Evolutionary conservation across 2,797 vertebrate species (phyloP).

Genomic region (Kryptolebias ocellatus): DNA sequence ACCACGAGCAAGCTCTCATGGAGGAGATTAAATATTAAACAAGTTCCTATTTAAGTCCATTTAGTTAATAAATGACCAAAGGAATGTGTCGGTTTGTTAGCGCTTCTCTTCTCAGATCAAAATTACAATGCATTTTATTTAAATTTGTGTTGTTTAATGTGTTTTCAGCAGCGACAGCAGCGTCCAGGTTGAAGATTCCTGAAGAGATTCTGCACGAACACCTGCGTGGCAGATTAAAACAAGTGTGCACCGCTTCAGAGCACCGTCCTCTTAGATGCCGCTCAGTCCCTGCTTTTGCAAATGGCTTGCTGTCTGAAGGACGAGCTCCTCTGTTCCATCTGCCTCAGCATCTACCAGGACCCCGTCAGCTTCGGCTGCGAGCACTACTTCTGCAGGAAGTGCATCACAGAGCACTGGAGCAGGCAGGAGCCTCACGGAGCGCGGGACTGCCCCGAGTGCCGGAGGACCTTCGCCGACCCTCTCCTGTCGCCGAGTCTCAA

Average conservation of each 20-base stretch:
- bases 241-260: conserved; percentile 29
- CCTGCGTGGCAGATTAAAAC: conserved; percentile 56
- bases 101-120: conserved; percentile 5
- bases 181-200: conserved; percentile 22
- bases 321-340: conserved; percentile 98
- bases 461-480: conserved; percentile 91
- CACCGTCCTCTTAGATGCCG: conserved; percentile 67
- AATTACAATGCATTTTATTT: background rate
- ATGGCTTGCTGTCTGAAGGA: conserved; percentile 98
- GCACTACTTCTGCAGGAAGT: conserved; percentile 98
- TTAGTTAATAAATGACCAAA: conserved; percentile 43
- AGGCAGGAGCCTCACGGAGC: conserved; percentile 90
- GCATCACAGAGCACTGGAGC: conserved; percentile 98
- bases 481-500: conserved; percentile 95
- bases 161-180: conserved; percentile 38
- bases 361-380: conserved; percentile 97
- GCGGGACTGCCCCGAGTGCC: conserved; percentile 95
- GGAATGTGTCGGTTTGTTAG: conserved; percentile 17
- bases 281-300: conserved; percentile 66
- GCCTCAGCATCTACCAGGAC: conserved; percentile 98
- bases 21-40: conserved; percentile 6
- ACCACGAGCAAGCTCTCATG: background rate
- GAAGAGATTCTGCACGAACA: conserved; percentile 23
- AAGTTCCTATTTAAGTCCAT: conserved; percentile 2
- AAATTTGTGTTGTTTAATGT: conserved; percentile 1